Base-by-base conservation (phyloP, 2,797 vertebrate species). In the Chelonia mydas region DNA sequence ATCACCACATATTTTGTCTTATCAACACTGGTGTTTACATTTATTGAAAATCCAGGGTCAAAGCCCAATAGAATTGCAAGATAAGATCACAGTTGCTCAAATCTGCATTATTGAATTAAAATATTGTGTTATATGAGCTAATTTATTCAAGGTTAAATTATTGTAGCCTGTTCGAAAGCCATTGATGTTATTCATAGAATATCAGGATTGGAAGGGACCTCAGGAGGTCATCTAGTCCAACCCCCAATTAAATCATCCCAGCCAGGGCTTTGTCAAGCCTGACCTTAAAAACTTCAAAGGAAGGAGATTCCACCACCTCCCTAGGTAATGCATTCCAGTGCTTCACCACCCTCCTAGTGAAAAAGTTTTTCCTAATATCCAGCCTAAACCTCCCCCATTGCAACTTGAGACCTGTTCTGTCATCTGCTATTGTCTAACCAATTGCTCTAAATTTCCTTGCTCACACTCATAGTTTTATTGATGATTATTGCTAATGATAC, bases 1-100 rank as follows among this genome's bases (percentile, higher is more conserved):
- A 5, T 80, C 80, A 57, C 55, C 15, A 13, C 0, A 0, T 77
- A 37, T 0, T 0, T 33, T 72, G 13, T 9, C 21, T 53, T 19
- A 21, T 61, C 84, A 55, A 65, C 47, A 76, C 23, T 47, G 88
- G 84, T 83, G 0, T 0, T 88, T 92, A 54, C 6, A 9, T 51
- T 37, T 37, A 68, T 68, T 68, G 65, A 68, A 68, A 68, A 68
- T 65, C 2, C 21, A 23, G 49, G 28, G 55, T 72, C 84, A 77
- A 91, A 45, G 84, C 54, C 74, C 31, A 23, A 49, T 19, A 31
- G 68, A 78, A 49, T 2, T 93, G 65, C 45, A 11, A 49, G 19
- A 61, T 85, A 74, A n/a, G 88, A 90, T 37, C 45, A 82, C 21
- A 90, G n/a, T 2, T 57, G 54, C 21, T 74, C 68, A 76, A 80